Conservation (phyloP, 2,797 vertebrate species). For the Peromyscus nudipes region DNA sequence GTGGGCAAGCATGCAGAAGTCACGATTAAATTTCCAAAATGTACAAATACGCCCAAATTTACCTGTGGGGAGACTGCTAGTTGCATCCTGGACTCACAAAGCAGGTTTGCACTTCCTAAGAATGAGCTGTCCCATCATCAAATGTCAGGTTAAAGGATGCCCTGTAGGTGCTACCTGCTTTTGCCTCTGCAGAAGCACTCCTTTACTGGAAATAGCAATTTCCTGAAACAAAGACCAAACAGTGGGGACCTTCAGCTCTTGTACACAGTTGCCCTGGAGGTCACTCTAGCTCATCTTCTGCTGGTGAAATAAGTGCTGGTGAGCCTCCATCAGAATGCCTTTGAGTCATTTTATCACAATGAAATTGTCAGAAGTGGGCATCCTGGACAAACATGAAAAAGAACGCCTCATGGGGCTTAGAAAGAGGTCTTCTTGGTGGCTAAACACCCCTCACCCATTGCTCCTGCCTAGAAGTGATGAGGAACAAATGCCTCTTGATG, state of each 20-base stretch:
- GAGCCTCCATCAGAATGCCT: not conserved
- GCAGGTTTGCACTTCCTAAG: not conserved
- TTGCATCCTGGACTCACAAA: not conserved
- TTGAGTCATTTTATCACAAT: not conserved
- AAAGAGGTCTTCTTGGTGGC: not conserved
- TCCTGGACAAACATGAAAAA: not conserved
- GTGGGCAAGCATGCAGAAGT: not conserved
- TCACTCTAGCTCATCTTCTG: not conserved
- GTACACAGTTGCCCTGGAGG: not conserved
- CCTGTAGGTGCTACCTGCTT: not conserved
- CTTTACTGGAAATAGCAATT: not conserved
- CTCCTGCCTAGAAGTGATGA: too few species aligned
- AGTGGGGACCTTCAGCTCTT: not conserved
- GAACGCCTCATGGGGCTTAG: not conserved
- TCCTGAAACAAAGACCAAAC: not conserved
- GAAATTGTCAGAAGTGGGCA: conserved; percentile 40
- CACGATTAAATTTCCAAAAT: not conserved
- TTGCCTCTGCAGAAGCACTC: not conserved
- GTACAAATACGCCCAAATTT: too few species aligned
- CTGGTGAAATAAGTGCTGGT: not conserved
- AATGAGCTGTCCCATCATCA: not conserved
- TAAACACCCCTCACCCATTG: not conserved
- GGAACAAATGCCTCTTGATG: not conserved
- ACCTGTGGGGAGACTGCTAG: not conserved
- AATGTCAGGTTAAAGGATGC: not conserved